Evolutionary conservation across 2,888 invertebrate species (phyloP), one percentile per base, ranked within the genome.

Genomic region (Litoditis marina): DNA sequence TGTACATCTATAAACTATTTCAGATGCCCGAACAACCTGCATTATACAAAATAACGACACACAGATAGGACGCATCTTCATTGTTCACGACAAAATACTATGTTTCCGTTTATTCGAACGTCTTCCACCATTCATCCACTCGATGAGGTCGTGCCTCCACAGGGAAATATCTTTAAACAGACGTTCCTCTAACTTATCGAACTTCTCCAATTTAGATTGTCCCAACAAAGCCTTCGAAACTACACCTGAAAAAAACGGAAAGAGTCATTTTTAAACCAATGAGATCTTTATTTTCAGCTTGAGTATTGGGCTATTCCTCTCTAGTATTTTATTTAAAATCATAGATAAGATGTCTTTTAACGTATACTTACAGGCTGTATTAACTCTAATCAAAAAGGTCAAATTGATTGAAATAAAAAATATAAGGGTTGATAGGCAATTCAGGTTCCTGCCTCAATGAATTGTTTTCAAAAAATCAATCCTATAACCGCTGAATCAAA

Each of bases 191-290:
- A 65, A 55, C 36, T 31, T 53, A 49, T 69, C 69, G 31, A 69
- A 47, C 27, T 63, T 65, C n/a, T 69, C 67, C 11, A 49, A 44
- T 27, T 68, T 67, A 4, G 60, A 54, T 39, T 60, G 51, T 8
- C 60, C 63, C 47, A 67, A 63, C n/a, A 60, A 39, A 28, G 66
- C 57, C 34, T 53, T 72, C 39, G 69, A 60, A 11, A 72, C 47
- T 5, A 72, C 63, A 19, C 59, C 69, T 69, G 62, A 32, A 66
- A 58, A 31, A 30, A 54, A n/a, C n/a, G n/a, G n/a, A n/a, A n/a
- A n/a, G n/a, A n/a, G n/a, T n/a, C n/a, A n/a, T n/a, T n/a, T n/a
- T n/a, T n/a, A n/a, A n/a, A n/a, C n/a, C n/a, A n/a, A n/a, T n/a
- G n/a, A n/a, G n/a, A n/a, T n/a, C n/a, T n/a, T n/a, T n/a, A n/a